phyloP scores from a whole-genome alignment of 2,797 vertebrate species.

The Labroides dimidiatus region DNA sequence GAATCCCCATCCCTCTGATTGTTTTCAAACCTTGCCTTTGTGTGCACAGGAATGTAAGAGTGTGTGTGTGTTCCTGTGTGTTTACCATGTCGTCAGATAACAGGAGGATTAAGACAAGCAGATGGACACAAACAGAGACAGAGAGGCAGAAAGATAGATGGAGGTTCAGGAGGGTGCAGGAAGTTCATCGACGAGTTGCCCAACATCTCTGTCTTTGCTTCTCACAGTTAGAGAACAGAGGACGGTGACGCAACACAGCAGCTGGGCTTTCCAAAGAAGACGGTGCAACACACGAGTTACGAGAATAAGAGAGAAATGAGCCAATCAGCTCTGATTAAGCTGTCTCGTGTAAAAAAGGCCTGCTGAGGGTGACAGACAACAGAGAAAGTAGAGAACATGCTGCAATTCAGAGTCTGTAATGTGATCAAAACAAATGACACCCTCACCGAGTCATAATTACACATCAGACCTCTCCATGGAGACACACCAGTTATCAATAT shows the following conservation, averaged over 20 bases:
- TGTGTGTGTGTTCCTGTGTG: slow-evolving; percentile 5
- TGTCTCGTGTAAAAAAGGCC: not conserved
- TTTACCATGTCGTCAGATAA: slow-evolving; percentile 25
- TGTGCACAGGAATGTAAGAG: slow-evolving; percentile 13
- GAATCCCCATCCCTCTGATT: slow-evolving; percentile 20
- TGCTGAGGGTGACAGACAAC: not conserved
- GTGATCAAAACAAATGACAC: slow-evolving; percentile 32
- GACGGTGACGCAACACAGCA: slow-evolving; percentile 38
- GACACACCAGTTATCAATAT: slow-evolving; percentile 11
- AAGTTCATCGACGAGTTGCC: slow-evolving; percentile 56
- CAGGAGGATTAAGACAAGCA: slow-evolving; percentile 14
- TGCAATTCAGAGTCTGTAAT: not conserved
- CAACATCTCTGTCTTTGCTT: slow-evolving; percentile 43
- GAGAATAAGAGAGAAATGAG: slow-evolving; percentile 46
- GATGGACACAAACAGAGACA: slow-evolving; percentile 13
- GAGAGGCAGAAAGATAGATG: not conserved
- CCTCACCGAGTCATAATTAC: slow-evolving; percentile 20
- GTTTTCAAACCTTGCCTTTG: slow-evolving; percentile 18
- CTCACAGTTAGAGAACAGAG: slow-evolving; percentile 37
- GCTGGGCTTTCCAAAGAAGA: slow-evolving; percentile 54
- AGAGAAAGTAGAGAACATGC: not conserved
- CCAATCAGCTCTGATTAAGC: slow-evolving; percentile 32
- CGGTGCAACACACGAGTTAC: slow-evolving; percentile 32
- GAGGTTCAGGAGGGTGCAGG: not conserved
- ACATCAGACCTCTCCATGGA: slow-evolving; percentile 7